These are phyloP conservation scores for Dasysyrphus tricinctus DNA, from an alignment of 2,888 invertebrate genomes.

Conservation along the genomic window DNA sequence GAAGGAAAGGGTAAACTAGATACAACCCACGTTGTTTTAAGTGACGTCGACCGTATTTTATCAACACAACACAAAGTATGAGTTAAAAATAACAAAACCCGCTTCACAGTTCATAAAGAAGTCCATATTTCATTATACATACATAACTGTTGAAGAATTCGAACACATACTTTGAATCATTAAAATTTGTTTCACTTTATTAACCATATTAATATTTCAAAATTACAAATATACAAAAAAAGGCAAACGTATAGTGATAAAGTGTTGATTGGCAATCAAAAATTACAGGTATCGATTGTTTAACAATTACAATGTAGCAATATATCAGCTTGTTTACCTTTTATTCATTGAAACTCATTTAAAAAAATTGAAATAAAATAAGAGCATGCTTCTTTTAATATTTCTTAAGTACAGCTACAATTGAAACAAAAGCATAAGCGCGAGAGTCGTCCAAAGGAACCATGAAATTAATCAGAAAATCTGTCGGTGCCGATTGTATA, in stretches of 20 bases:
- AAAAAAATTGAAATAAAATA: neutral
- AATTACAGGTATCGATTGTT: slow-evolving; percentile 23
- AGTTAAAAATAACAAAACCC: neutral
- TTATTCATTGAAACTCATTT: slow-evolving; percentile 10
- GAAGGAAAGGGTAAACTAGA: too few relatives aligned
- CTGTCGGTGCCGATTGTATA: slow-evolving; percentile 24
- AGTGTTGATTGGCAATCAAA: slow-evolving; percentile 23
- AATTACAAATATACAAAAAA: neutral
- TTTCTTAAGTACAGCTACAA: neutral
- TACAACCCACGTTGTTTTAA: too few relatives aligned
- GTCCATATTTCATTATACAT: neutral
- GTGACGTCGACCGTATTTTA: neutral
- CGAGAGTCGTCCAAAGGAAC: slow-evolving; percentile 30
- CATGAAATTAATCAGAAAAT: slow-evolving; percentile 51
- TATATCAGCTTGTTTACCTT: slow-evolving; percentile 10
- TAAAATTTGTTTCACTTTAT: slow-evolving; percentile 16
- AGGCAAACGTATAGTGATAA: neutral
- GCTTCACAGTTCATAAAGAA: neutral
- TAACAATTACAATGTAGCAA: slow-evolving; percentile 11
- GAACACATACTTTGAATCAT: slow-evolving; percentile 4
- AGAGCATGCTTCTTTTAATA: slow-evolving; percentile 4
- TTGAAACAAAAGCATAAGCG: slow-evolving; percentile 7
- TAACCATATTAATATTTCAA: slow-evolving; percentile 20
- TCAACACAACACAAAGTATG: neutral
- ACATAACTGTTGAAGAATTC: neutral